Conservation (phyloP, 92 coral and sea anemone species). For the Parazoanthus darwini region DNA sequence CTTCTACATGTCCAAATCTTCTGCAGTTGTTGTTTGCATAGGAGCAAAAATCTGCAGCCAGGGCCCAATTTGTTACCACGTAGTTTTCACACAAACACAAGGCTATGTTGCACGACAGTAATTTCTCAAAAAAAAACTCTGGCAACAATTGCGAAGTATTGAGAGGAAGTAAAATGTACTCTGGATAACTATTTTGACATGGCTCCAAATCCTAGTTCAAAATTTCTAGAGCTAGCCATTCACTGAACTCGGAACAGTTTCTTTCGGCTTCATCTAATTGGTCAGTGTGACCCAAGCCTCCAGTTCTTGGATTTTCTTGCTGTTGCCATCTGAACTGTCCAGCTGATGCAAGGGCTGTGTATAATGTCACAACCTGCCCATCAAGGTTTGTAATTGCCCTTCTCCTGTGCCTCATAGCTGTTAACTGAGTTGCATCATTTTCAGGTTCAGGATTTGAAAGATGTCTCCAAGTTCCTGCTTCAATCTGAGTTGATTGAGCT, state of each 20-base stretch:
- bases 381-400: conserved; percentile 53
- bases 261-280: conserved; percentile 39
- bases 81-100: too few species aligned
- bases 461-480: conserved; percentile 38
- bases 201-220: too few species aligned
- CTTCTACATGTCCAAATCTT: too few species aligned
- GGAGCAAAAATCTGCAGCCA: too few species aligned
- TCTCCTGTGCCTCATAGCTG: conserved; percentile 55
- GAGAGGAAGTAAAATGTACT: too few species aligned
- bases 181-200: too few species aligned
- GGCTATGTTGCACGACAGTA: too few species aligned
- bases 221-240: not conserved
- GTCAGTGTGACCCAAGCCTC: conserved; percentile 27
- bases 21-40: too few species aligned
- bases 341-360: conserved; percentile 49
- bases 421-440: conserved; percentile 40
- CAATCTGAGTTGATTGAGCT: not conserved
- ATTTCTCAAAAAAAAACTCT: too few species aligned
- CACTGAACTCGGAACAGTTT: conserved; percentile 31
- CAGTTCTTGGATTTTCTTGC: conserved; percentile 22
- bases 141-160: too few species aligned
- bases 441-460: conserved; percentile 45
- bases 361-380: conserved; percentile 61
- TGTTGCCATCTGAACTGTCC: conserved; percentile 26
- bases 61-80: too few species aligned